A percentile compares a stretch with the other conserved stretches of the same genome.
These are phyloP conservation scores for Cotesia vestalis DNA, from an alignment of 1,140 invertebrate genomes.

Conservation along the genomic window DNA sequence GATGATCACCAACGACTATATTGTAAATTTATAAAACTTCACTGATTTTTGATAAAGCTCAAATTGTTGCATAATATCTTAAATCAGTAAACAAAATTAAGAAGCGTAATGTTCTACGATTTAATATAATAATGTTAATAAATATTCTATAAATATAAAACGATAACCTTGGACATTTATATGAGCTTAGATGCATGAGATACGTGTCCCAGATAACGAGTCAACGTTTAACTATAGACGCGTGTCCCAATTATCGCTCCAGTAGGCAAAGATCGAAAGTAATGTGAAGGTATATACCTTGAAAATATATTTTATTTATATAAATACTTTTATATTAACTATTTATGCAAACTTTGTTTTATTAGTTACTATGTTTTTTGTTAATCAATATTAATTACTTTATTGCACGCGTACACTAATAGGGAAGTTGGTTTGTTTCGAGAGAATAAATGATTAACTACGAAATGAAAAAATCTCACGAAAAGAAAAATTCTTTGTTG, in stretches of 20 bases:
- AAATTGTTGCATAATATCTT: background rate
- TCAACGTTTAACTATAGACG: constrained; percentile 16
- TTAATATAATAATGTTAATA: constrained; percentile 12
- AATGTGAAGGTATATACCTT: constrained; percentile 35
- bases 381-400: too few species aligned
- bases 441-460: too few species aligned
- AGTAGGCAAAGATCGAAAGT: constrained; percentile 33
- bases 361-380: too few species aligned
- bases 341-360: too few species aligned
- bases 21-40: background rate
- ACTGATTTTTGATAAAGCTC: too few species aligned
- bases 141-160: constrained; percentile 26
- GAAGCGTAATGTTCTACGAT: background rate
- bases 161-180: constrained; percentile 34
- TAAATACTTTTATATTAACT: constrained; percentile 4
- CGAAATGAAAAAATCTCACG: too few species aligned
- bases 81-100: constrained; percentile 2
- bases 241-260: constrained; percentile 38
- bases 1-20: background rate
- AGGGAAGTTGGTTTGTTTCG: too few species aligned
- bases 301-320: constrained; percentile 14
- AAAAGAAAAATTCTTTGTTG: too few species aligned
- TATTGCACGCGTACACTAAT: too few species aligned
- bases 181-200: constrained; percentile 27
- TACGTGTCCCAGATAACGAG: constrained; percentile 34